Percentiles rank a stretch among this genome's conserved stretches.
phyloP scores from a whole-genome alignment of 2,888 invertebrate species.

The Cerastis leucographa region DNA sequence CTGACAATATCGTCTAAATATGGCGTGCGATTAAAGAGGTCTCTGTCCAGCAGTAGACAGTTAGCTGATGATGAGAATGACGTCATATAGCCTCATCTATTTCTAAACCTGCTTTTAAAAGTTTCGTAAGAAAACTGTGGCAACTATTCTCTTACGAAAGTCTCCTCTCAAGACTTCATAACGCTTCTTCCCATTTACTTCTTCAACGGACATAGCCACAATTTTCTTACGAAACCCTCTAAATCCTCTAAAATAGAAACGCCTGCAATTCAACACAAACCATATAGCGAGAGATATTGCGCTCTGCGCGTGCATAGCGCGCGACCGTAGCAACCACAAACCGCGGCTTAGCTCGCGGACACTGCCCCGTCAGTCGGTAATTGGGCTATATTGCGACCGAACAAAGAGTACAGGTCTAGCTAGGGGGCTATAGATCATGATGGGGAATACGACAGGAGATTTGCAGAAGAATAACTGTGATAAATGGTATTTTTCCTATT shows the following conservation, averaged over 20 bases:
- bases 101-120: background rate
- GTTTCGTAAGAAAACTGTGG: too few species aligned
- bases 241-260: slow-evolving; percentile 3
- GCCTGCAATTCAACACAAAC: slow-evolving; percentile 33
- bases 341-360: slow-evolving; percentile 58
- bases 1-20: background rate
- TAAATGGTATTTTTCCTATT: too few species aligned
- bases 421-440: slow-evolving; percentile 37
- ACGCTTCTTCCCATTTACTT: background rate
- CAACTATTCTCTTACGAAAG: too few species aligned
- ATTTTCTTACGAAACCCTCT: background rate
- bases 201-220: background rate
- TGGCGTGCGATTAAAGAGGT: too few species aligned
- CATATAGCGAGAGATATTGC: slow-evolving; percentile 48
- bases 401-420: slow-evolving; percentile 48
- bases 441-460: background rate
- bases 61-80: too few species aligned
- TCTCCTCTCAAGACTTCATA: background rate
- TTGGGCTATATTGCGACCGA: slow-evolving; percentile 65
- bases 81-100: background rate
- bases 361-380: slow-evolving; percentile 65
- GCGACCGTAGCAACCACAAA: slow-evolving; percentile 64
- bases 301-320: slow-evolving; percentile 45
- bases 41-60: too few species aligned
- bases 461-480: slow-evolving; percentile 26